phyloP scores from a whole-genome alignment of 1,140 invertebrate species.

The Danaus melanippus region DNA sequence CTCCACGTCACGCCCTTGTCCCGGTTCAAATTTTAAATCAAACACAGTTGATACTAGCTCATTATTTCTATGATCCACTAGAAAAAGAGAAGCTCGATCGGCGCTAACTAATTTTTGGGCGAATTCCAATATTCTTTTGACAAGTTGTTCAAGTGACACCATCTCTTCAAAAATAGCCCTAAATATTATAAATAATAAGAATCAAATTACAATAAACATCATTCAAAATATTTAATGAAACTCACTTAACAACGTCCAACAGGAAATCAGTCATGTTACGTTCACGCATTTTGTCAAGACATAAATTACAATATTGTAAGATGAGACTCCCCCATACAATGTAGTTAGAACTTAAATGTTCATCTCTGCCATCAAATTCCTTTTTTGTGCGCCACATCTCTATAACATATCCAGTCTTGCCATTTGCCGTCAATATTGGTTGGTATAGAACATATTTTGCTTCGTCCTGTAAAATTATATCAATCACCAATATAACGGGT shows the following conservation, averaged over 20 bases:
- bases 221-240: not conserved
- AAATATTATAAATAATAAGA: slow-evolving; percentile 8
- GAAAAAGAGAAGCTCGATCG: slow-evolving; percentile 84
- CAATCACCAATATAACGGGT: too few species aligned
- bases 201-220: slow-evolving; percentile 4
- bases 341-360: slow-evolving; percentile 34
- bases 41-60: slow-evolving; percentile 89
- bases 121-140: slow-evolving; percentile 88
- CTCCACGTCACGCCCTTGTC: slow-evolving; percentile 37
- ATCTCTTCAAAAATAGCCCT: slow-evolving; percentile 87
- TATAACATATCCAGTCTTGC: slow-evolving; percentile 37
- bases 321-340: slow-evolving; percentile 37
- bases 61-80: slow-evolving; percentile 79
- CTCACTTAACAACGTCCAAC: slow-evolving; percentile 50
- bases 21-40: slow-evolving; percentile 74
- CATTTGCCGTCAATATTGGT: slow-evolving; percentile 30
- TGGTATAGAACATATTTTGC: slow-evolving; percentile 38
- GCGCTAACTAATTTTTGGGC: slow-evolving; percentile 86
- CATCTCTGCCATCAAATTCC: slow-evolving; percentile 29
- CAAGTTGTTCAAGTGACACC: slow-evolving; percentile 85
- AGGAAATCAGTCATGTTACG: slow-evolving; percentile 46
- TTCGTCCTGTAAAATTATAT: slow-evolving; percentile 28
- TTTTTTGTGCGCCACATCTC: slow-evolving; percentile 41
- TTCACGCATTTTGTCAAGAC: slow-evolving; percentile 37
- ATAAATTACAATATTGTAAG: slow-evolving; percentile 37